Evolutionary conservation across 2,888 invertebrate species (phyloP).

Genomic region (Catotricha subobsoleta): DNA sequence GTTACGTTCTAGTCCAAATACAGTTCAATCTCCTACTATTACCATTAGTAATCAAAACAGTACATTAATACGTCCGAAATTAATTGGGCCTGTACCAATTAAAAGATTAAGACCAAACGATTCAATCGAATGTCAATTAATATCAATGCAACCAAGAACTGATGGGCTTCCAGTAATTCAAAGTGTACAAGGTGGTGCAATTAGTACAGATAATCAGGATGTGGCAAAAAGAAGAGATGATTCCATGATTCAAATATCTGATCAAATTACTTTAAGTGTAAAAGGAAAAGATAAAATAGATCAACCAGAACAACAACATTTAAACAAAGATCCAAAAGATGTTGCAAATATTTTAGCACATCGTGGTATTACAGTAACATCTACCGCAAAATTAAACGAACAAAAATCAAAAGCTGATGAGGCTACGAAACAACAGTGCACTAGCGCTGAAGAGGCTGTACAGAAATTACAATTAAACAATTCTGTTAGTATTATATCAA

Average conservation of each 20-base stretch:
- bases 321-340: constrained; percentile 46
- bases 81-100: not conserved
- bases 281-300: constrained; percentile 15
- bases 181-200: constrained; percentile 43
- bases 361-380: constrained; percentile 58
- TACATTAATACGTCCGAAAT: too few relatives aligned
- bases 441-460: constrained; percentile 32
- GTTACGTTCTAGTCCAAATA: too few relatives aligned
- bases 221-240: not conserved
- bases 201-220: not conserved
- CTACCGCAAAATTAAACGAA: constrained; percentile 34
- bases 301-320: not conserved
- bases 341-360: constrained; percentile 61
- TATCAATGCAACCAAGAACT: constrained; percentile 53
- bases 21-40: too few relatives aligned
- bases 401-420: constrained; percentile 15
- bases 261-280: constrained; percentile 50
- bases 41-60: too few relatives aligned
- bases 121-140: constrained; percentile 42
- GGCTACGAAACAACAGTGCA: constrained; percentile 10
- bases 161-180: constrained; percentile 56
- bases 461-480: constrained; percentile 34
- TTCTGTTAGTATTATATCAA: constrained; percentile 41
- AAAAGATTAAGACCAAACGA: not conserved
- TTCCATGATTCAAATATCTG: constrained; percentile 43